phyloP scores from a whole-genome alignment of 2,888 invertebrate species.

The Gryllus longicercus region DNA sequence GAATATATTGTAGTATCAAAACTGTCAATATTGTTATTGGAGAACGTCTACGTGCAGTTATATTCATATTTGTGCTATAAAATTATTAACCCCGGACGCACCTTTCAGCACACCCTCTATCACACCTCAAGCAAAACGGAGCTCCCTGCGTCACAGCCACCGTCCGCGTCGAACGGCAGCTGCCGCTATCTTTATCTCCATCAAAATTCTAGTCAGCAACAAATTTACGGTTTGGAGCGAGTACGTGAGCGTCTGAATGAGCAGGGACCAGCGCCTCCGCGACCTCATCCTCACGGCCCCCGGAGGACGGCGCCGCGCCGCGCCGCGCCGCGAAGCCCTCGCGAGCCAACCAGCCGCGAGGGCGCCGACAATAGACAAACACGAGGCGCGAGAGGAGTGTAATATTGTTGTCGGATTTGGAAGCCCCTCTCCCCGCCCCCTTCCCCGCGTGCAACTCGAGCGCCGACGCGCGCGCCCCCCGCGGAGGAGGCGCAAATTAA shows the following conservation, averaged over 20 bases:
- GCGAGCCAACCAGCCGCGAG: neutral
- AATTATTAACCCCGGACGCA: too few relatives aligned
- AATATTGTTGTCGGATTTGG: conserved; percentile 10
- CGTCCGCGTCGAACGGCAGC: neutral
- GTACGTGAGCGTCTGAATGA: neutral
- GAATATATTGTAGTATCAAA: too few relatives aligned
- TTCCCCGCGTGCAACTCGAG: too few relatives aligned
- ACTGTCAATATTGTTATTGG: too few relatives aligned
- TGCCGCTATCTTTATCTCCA: neutral
- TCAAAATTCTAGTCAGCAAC: conserved; percentile 17
- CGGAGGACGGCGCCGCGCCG: too few relatives aligned
- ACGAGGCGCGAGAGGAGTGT: neutral
- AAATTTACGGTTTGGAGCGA: conserved; percentile 6
- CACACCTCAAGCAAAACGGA: too few relatives aligned
- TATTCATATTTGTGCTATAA: too few relatives aligned
- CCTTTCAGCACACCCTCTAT: too few relatives aligned
- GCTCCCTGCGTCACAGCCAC: neutral
- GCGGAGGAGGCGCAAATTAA: neutral
- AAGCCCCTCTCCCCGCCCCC: neutral
- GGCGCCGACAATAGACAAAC: neutral
- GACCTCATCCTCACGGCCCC: neutral
- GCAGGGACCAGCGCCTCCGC: neutral
- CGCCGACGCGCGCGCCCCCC: neutral
- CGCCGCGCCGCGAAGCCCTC: neutral
- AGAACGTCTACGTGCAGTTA: too few relatives aligned